A percentile compares a stretch with the other conserved stretches of the same genome.
These are phyloP conservation scores for Dufourea novaeangliae DNA, from an alignment of 1,140 invertebrate genomes.

Conservation along the genomic window DNA sequence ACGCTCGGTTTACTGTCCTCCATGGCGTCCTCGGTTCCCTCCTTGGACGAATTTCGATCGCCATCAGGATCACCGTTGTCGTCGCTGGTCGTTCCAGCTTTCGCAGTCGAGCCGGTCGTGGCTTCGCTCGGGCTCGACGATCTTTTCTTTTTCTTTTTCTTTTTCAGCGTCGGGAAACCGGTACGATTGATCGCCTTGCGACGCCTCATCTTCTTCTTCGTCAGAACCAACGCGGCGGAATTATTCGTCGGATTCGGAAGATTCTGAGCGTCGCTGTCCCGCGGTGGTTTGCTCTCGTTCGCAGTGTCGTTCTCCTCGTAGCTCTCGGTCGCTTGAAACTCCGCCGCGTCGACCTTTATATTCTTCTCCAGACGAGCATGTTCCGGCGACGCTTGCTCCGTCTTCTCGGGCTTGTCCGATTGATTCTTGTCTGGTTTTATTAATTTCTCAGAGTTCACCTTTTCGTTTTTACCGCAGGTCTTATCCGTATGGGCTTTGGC, in stretches of 20 bases:
- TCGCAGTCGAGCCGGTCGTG: constrained; percentile 25
- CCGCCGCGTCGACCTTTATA: constrained; percentile 52
- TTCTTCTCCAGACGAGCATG: constrained; percentile 49
- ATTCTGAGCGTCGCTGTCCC: constrained; percentile 28
- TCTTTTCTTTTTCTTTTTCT: constrained; percentile 89
- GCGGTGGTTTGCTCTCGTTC: constrained; percentile 43
- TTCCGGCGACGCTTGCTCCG: constrained; percentile 27
- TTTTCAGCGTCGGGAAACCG: constrained; percentile 92
- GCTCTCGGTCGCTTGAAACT: constrained; percentile 29
- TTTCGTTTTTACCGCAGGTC: constrained; percentile 40
- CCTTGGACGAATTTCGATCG: constrained; percentile 9
- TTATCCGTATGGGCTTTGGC: constrained; percentile 39
- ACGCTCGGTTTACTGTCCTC: constrained; percentile 48
- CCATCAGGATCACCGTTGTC: neutral
- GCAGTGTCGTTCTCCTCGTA: constrained; percentile 18
- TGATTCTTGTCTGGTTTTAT: constrained; percentile 57
- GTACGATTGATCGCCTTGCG: constrained; percentile 91
- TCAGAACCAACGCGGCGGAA: constrained; percentile 44
- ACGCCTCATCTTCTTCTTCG: constrained; percentile 87
- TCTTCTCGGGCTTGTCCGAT: constrained; percentile 54
- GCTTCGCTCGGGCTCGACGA: constrained; percentile 28
- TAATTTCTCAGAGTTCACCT: constrained; percentile 37
- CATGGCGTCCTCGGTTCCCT: constrained; percentile 46
- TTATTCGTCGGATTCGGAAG: constrained; percentile 61
- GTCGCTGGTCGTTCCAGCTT: neutral